phyloP scores from a whole-genome alignment of 2,888 invertebrate genomes.

The Drosophila lutescens region DNA sequence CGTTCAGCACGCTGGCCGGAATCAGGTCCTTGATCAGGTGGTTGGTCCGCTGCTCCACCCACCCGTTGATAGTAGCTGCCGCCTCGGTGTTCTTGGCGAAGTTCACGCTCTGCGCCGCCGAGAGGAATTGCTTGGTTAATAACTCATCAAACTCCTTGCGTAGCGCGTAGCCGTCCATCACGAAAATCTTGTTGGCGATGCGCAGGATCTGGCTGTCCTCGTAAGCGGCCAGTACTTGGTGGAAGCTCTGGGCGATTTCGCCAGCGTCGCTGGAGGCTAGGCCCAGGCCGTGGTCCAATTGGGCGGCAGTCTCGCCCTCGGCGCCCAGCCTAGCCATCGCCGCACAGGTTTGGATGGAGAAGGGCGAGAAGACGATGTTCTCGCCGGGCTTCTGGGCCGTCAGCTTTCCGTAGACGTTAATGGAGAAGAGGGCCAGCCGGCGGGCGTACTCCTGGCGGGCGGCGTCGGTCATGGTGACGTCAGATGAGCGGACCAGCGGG shows the following conservation, averaged over 20 bases:
- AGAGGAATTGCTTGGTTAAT: slow-evolving; percentile 87
- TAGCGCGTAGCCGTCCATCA: slow-evolving; percentile 86
- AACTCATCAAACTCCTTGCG: slow-evolving; percentile 86
- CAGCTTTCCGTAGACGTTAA: slow-evolving; percentile 63
- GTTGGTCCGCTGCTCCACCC: slow-evolving; percentile 92
- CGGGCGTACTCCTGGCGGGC: slow-evolving; percentile 58
- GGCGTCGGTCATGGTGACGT: slow-evolving; percentile 51
- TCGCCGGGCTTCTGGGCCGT: slow-evolving; percentile 83
- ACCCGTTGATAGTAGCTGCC: slow-evolving; percentile 89
- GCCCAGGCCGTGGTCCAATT: slow-evolving; percentile 86
- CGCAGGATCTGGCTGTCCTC: slow-evolving; percentile 82
- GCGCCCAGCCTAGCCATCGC: slow-evolving; percentile 91
- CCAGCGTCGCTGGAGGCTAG: slow-evolving; percentile 82
- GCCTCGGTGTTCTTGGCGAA: slow-evolving; percentile 86
- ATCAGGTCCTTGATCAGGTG: slow-evolving; percentile 93
- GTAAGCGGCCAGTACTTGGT: slow-evolving; percentile 68
- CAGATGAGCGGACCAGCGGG: slow-evolving; percentile 5
- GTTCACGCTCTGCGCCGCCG: slow-evolving; percentile 87
- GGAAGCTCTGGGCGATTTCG: slow-evolving; percentile 75
- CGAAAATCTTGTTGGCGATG: slow-evolving; percentile 91
- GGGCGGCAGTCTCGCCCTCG: slow-evolving; percentile 86
- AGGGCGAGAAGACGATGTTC: slow-evolving; percentile 90
- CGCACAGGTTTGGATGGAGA: slow-evolving; percentile 90
- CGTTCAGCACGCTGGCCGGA: slow-evolving; percentile 85
- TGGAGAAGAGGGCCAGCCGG: slow-evolving; percentile 60